Evolutionary conservation across 2,888 invertebrate species (phyloP), one percentile per base, ranked within the genome.

Genomic region (Sipha maydis): DNA sequence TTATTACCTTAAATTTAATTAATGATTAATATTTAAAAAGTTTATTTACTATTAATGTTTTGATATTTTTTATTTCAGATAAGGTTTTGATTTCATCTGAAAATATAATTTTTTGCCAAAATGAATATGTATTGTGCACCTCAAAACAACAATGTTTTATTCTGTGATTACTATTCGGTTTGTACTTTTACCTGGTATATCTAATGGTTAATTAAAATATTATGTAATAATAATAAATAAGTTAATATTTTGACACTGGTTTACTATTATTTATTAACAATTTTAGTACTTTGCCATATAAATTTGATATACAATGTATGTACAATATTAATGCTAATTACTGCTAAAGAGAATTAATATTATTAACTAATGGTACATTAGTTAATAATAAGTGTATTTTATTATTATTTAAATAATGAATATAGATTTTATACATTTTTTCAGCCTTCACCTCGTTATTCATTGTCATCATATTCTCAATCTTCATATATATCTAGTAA

Each of bases 401-500:
- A n/a, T n/a, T n/a, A n/a, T n/a, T n/a, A n/a, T n/a, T n/a, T n/a
- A n/a, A n/a, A n/a, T n/a, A n/a, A n/a, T n/a, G n/a, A n/a, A n/a
- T n/a, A n/a, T n/a, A n/a, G n/a, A n/a, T 34, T 34, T 34, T 34
- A 48, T 48, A 14, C 11, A 48, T 48, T 48, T 83, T 84, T 76
- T 69, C 31, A 85, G 85, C 19, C 77, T 34, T 2, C 69, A 34
- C 67, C 85, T n/a, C 69, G 34, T 34, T 85, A 67, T 41, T 25
- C 76, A 76, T 25, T 67, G 7, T 85, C 85, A 19, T n/a, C 85
- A 48, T 83, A 54, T 73, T 85, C 77, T 54, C 85, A 78, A 77
- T 78, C 85, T 0, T 82, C 80, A 19, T 80, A 79, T 9, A 54
- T 80, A 31, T 82, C 88, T 19, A 86, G 73, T 76, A n/a, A 61